Conservation (phyloP, 2,888 invertebrate genomes). For the Chymomyza caudatula region DNA sequence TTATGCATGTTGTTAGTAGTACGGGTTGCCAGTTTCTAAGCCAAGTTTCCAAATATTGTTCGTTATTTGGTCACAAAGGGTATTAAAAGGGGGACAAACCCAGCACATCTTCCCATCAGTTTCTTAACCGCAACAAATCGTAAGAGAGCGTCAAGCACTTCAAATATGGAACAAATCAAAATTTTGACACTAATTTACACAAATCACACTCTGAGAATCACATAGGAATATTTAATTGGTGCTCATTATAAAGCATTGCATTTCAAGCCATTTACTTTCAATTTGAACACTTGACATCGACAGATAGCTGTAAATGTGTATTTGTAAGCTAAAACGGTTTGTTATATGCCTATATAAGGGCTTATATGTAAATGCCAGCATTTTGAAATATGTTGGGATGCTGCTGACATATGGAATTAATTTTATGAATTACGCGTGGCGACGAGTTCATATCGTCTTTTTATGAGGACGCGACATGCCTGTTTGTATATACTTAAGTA, state of each 20-base stretch:
- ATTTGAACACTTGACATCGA: neutral
- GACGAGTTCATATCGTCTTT: neutral
- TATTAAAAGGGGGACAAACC: no score
- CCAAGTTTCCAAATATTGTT: no score
- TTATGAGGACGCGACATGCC: neutral
- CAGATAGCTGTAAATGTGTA: neutral
- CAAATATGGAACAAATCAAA: neutral
- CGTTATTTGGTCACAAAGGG: no score
- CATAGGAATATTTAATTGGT: neutral
- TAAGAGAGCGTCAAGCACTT: neutral
- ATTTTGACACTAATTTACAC: no score
- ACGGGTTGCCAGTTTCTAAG: no score
- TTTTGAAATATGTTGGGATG: neutral
- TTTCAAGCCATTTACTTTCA: neutral
- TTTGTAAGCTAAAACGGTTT: neutral
- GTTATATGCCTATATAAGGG: neutral
- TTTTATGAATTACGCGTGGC: neutral
- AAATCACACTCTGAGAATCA: neutral
- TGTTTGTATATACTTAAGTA: neutral
- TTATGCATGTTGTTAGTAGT: no score
- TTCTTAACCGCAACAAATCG: no score
- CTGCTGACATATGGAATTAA: neutral
- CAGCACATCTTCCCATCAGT: no score
- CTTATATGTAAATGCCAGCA: neutral
- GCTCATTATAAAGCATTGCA: neutral